Evolutionary conservation across 2,113 vertebrate genomes (phyloP), one percentile per base, ranked within the genome.

Genomic region (Apistogramma diplotaenia): DNA sequence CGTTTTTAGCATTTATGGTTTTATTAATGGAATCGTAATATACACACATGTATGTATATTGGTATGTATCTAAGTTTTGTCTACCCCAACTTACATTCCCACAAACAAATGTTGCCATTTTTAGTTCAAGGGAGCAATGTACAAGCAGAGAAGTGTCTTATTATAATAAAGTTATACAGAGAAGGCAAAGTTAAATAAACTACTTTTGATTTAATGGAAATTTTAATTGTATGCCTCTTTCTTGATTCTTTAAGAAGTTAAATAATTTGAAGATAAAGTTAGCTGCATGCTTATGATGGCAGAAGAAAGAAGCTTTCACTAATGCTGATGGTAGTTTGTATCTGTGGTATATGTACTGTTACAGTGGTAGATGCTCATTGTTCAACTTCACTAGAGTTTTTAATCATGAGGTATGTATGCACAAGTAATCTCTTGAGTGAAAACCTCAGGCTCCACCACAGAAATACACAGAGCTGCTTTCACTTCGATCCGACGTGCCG

Each of bases 111-210:
- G 95, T 95, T 95, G 95, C 95, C 94, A 96, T 95, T 95, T 95
- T 93, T 96, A 93, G 94, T 96, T 96, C 92, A 96, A 95, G 95
- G 95, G 95, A 96, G 95, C 95, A 96, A 96, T 96, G 95, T 96
- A 95, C 95, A 95, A 95, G 95, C 95, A 95, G 95, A 96, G 93
- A 96, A 96, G 95, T 96, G 95, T 96, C 95, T 96, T 96, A 96
- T 95, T 95, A 95, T 96, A 95, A 96, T 95, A 96, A 95, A 94
- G 93, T 92, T 95, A 95, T 95, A 96, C 94, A 96, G 93, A 96
- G 94, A 93, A 93, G 94, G 94, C 93, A 95, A 95, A 95, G 89
- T 94, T 93, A 95, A 95, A 95, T 95, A 96, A 96, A 95, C 94
- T 94, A 94, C 93, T 95, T 96, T 96, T 95, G 95, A 95, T 96